Conservation (phyloP, 2,797 vertebrate genomes). For the Epinephelus malabaricus region DNA sequence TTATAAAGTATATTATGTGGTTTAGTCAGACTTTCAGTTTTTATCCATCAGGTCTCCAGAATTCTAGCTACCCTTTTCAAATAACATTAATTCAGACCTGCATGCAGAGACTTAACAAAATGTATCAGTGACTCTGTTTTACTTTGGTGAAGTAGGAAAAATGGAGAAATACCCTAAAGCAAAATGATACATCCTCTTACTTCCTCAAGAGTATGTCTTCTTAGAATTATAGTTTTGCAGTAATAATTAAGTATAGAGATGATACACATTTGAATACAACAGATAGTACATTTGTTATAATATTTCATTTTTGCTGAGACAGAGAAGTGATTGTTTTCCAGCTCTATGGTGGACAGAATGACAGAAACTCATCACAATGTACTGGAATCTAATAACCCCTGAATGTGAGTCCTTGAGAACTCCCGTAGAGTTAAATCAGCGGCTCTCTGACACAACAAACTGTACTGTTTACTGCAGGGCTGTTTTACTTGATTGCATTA, state of each 20-base stretch:
- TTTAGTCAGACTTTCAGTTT: neutral
- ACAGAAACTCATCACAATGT: slow-evolving; percentile 4
- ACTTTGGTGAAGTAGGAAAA: neutral
- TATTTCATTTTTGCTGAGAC: slow-evolving; percentile 14
- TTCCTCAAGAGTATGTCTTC: neutral
- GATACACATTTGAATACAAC: neutral
- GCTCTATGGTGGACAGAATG: slow-evolving; percentile 5
- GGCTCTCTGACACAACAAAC: slow-evolving; percentile 18
- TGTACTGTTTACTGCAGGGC: slow-evolving; percentile 26
- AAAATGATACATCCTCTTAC: neutral
- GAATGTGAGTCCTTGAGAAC: slow-evolving; percentile 10
- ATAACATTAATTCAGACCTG: neutral
- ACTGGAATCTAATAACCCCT: slow-evolving; percentile 18
- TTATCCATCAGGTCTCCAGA: neutral
- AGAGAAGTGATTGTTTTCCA: neutral
- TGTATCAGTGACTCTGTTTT: neutral
- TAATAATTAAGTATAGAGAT: neutral
- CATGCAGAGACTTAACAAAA: neutral
- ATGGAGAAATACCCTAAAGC: neutral
- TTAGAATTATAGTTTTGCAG: neutral
- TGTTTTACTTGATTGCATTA: slow-evolving; percentile 27
- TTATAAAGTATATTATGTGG: neutral
- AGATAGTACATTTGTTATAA: neutral
- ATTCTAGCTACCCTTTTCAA: neutral
- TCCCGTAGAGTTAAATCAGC: slow-evolving; percentile 36